A percentile compares a stretch with the other conserved stretches of the same genome.
Conservation (phyloP, 2,113 vertebrate genomes). For the Petrocephalus microphthalmus region DNA sequence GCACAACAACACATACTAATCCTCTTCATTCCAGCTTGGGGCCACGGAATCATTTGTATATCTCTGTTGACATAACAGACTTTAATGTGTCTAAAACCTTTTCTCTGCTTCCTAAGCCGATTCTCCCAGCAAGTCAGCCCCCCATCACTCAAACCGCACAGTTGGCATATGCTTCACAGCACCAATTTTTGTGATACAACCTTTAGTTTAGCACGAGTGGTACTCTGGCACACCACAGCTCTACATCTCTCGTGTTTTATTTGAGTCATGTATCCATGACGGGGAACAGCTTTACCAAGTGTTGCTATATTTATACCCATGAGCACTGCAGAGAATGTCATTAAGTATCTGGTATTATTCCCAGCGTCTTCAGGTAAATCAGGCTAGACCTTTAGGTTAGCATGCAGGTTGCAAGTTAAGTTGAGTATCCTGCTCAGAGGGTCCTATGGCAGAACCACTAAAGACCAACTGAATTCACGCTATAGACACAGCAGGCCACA, state of each 20-base stretch:
- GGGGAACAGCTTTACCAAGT: not conserved
- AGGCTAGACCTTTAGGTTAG: not conserved
- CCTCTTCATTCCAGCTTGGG: not conserved
- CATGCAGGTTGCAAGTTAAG: not conserved
- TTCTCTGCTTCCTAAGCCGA: not conserved
- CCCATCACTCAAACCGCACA: not conserved
- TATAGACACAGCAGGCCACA: not conserved
- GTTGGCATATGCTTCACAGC: not conserved
- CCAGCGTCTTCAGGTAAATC: not conserved
- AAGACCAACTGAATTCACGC: not conserved
- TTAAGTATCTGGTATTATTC: not conserved
- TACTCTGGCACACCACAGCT: not conserved
- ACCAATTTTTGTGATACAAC: not conserved
- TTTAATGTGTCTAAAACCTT: slow-evolving; percentile 6
- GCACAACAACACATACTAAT: not conserved
- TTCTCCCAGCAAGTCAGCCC: not conserved
- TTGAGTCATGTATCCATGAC: not conserved
- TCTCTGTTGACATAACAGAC: not conserved
- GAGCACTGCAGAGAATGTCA: not conserved
- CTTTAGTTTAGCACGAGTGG: not conserved
- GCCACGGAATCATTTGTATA: not conserved
- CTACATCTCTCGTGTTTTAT: not conserved
- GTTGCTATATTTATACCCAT: slow-evolving; percentile 6
- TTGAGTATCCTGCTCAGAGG: not conserved
- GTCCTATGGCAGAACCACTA: not conserved